Evolutionary conservation across 1,140 invertebrate genomes (phyloP).

Genomic region (Tetramorium parvispinum): DNA sequence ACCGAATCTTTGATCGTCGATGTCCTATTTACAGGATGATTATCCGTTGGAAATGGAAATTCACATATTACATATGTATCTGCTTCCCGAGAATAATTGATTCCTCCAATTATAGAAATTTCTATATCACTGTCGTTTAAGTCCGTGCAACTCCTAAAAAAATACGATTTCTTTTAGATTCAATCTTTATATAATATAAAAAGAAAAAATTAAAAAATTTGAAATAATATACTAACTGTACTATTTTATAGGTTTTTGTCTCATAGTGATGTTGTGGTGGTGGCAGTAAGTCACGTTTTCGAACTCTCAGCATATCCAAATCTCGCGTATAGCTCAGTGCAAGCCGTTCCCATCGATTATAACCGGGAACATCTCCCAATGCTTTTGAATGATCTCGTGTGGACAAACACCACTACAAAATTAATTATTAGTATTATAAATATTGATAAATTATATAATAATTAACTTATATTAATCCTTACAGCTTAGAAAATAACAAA

Average conservation of each 20-base stretch:
- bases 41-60: conserved; percentile 96
- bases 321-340: conserved; percentile 94
- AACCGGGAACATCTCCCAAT: conserved; percentile 96
- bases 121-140: conserved; percentile 96
- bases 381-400: conserved; percentile 96
- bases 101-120: conserved; percentile 93
- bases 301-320: conserved; percentile 93
- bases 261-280: conserved; percentile 98
- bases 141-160: conserved; percentile 93
- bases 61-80: conserved; percentile 98
- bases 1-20: conserved; percentile 93
- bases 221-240: conserved; percentile 89
- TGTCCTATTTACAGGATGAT: conserved; percentile 92
- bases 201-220: neutral
- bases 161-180: conserved; percentile 19
- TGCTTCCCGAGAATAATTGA: conserved; percentile 95
- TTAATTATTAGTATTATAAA: conserved; percentile 15
- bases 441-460: neutral
- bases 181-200: neutral
- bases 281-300: conserved; percentile 85
- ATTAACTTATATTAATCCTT: neutral
- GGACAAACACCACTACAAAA: conserved; percentile 88
- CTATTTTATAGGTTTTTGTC: conserved; percentile 94
- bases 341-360: conserved; percentile 95
- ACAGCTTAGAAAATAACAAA: neutral